Evolutionary conservation across 2,797 vertebrate genomes (phyloP).

Genomic region (Siniperca obscura): DNA sequence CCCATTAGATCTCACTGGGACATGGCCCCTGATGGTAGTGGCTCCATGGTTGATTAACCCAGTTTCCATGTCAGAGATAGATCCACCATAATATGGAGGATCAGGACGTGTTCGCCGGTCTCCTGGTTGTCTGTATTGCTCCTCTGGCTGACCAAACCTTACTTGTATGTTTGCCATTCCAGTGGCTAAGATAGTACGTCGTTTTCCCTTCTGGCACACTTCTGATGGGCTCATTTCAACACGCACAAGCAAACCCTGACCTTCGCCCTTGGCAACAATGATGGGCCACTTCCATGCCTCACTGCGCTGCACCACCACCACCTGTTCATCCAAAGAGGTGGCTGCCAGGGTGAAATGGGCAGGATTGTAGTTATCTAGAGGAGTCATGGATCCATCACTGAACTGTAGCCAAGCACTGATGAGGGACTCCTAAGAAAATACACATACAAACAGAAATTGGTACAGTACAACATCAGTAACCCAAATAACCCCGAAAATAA

Average conservation of each 20-base stretch:
- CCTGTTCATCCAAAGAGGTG: conserved; percentile 87
- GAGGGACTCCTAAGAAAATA: conserved; percentile 89
- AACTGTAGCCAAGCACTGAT: conserved; percentile 96
- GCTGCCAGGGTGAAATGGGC: conserved; percentile 90
- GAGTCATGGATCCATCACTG: conserved; percentile 93
- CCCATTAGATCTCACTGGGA: conserved; percentile 82
- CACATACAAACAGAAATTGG: conserved; percentile 25
- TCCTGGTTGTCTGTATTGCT: conserved; percentile 86
- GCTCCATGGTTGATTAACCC: conserved; percentile 82
- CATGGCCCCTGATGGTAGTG: conserved; percentile 85
- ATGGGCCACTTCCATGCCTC: conserved; percentile 85
- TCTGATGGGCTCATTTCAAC: conserved; percentile 91
- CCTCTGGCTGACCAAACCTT: conserved; percentile 86
- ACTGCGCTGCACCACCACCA: conserved; percentile 83
- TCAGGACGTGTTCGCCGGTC: conserved; percentile 87
- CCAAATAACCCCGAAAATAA: conserved; percentile 56
- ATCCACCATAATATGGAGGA: conserved; percentile 82
- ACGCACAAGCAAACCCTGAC: conserved; percentile 90
- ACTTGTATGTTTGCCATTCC: conserved; percentile 87
- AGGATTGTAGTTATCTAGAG: conserved; percentile 92
- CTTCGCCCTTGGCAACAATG: conserved; percentile 90
- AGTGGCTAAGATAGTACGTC: conserved; percentile 86
- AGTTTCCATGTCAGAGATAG: conserved; percentile 86
- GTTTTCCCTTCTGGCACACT: conserved; percentile 90
- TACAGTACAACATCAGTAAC: conserved; percentile 11